Evolutionary conservation across 92 coral and sea anemone species (phyloP), one percentile per base, ranked within the genome.

Genomic region (Diadumene lineata): DNA sequence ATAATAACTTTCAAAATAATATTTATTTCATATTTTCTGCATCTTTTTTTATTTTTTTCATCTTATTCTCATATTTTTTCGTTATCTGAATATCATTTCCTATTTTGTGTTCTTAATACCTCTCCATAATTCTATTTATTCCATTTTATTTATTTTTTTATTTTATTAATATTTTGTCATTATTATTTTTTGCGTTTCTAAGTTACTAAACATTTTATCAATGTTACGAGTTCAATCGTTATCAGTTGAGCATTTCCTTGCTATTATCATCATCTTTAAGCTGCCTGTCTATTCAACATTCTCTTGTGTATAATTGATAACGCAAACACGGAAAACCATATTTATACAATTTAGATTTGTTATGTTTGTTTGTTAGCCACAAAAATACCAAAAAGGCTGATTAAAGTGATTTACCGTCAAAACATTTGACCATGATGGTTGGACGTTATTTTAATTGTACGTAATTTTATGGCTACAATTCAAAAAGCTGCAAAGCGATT

Each of bases 401-500:
- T 31, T 62, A 31, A 13, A 38, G 13, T 38, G 13, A 38, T 13
- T 38, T 6, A 13, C 48, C 48, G 48, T 38, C 48, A 38, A 38
- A 38, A 38, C 48, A 38, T 38, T 6, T 38, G 6, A 38, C 7
- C 13, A 6, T 38, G 6, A 38, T 38, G 48, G 48, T 38, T 38
- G n/a, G n/a, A n/a, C n/a, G n/a, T n/a, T n/a, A n/a, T n/a, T n/a
- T n/a, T n/a, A n/a, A n/a, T 9, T 44, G 10, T 44, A 44, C 51
- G 17, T 44, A 8, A 44, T 9, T 17, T 44, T 44, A 44, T 44
- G 9, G 9, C 17, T 44, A 44, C 51, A 16, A 53, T 15, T 16
- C 24, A 53, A 58, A 58, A 50, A 19, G 75, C 75, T 32, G 44
- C 7, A 30, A 70, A 69, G 58, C 3, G 58, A 13, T 53, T 29